These are phyloP conservation scores for Drosophila insularis DNA, from an alignment of 1,140 invertebrate genomes.

Conservation along the genomic window DNA sequence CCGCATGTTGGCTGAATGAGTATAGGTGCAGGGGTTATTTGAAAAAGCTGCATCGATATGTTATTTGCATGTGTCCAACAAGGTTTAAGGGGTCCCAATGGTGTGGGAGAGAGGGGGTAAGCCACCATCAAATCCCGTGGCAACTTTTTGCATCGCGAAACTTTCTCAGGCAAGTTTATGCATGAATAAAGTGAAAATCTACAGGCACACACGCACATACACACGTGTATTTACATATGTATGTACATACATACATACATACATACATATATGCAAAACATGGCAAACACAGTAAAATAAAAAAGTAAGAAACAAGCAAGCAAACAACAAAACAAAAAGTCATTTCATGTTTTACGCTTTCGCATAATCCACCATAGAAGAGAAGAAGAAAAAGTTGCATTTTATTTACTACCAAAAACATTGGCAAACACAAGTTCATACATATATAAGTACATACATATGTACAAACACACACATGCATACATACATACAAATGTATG, in stretches of 20 bases:
- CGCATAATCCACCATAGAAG: slow-evolving; percentile 13
- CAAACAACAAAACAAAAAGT: slow-evolving; percentile 16
- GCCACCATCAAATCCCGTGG: slow-evolving; percentile 54
- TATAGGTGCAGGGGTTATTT: slow-evolving; percentile 40
- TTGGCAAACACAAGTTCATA: slow-evolving; percentile 11
- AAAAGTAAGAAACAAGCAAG: background rate
- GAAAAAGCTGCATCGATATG: slow-evolving; percentile 77
- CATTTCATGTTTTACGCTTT: slow-evolving; percentile 21
- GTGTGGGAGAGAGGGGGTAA: slow-evolving; percentile 2
- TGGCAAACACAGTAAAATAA: slow-evolving; percentile 19
- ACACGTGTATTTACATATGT: slow-evolving; percentile 3
- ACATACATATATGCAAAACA: slow-evolving; percentile 10
- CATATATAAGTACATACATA: background rate
- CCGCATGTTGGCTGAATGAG: background rate
- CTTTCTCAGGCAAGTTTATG: slow-evolving; percentile 74
- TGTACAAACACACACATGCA: background rate
- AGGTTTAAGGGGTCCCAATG: background rate
- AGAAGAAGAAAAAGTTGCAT: slow-evolving; percentile 14
- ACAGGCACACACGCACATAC: slow-evolving; percentile 1
- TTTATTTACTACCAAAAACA: slow-evolving; percentile 21
- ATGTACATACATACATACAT: slow-evolving; percentile 2
- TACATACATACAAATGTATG: background rate
- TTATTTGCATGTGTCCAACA: slow-evolving; percentile 71
- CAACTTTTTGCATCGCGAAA: slow-evolving; percentile 68
- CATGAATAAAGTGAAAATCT: slow-evolving; percentile 26